phyloP scores from a whole-genome alignment of 2,113 vertebrate species.

The Noturus placidus region DNA sequence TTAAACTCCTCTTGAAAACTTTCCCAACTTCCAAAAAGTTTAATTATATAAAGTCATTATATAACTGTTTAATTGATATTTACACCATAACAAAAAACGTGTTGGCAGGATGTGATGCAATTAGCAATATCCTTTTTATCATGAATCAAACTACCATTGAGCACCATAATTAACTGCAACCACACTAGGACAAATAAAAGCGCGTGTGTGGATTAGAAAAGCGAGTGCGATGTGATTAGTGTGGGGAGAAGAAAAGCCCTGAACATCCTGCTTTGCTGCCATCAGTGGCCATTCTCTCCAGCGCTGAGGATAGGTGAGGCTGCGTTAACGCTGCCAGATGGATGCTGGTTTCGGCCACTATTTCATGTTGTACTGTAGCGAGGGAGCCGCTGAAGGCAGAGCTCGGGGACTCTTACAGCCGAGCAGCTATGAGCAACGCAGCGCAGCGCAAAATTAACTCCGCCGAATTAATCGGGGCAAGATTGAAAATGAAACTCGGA shows the following conservation, averaged over 20 bases:
- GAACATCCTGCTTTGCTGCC: constrained; percentile 46
- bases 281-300: constrained; percentile 34
- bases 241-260: constrained; percentile 45
- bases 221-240: constrained; percentile 45
- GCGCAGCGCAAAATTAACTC: constrained; percentile 80
- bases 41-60: background rate
- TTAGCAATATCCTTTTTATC: constrained; percentile 36
- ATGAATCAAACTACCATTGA: constrained; percentile 37
- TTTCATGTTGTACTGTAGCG: constrained; percentile 68
- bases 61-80: background rate
- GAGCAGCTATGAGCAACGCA: constrained; percentile 46
- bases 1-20: constrained; percentile 12
- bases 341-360: constrained; percentile 76
- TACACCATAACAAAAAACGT: background rate
- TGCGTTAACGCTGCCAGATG: constrained; percentile 74
- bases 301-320: constrained; percentile 41
- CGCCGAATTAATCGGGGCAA: constrained; percentile 89
- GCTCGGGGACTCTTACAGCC: constrained; percentile 26
- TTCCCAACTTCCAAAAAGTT: constrained; percentile 46
- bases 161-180: constrained; percentile 33
- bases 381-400: constrained; percentile 28
- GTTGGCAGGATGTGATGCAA: constrained; percentile 27
- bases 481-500: constrained; percentile 88
- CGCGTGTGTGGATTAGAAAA: constrained; percentile 32
- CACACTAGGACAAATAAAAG: constrained; percentile 38